phyloP scores from a whole-genome alignment of 2,797 vertebrate genomes.

The Hemibagrus guttatus region DNA sequence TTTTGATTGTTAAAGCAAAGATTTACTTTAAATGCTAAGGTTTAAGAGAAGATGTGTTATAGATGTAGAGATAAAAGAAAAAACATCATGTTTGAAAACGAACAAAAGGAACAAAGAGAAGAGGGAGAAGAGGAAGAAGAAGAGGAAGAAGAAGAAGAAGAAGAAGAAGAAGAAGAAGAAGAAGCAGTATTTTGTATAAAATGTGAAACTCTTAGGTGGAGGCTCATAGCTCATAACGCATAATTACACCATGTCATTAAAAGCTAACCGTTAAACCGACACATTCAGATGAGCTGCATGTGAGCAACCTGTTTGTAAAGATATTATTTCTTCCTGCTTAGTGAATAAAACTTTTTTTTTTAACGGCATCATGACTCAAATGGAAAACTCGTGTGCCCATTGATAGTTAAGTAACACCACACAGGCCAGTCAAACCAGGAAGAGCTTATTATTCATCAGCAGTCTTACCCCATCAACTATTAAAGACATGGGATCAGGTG shows the following conservation, averaged over 20 bases:
- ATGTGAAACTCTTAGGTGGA: not conserved
- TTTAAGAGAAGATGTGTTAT: not conserved
- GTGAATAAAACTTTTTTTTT: not conserved
- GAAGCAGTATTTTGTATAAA: not conserved
- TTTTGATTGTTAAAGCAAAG: not conserved
- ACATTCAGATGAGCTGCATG: not conserved
- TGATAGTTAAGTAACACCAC: not conserved
- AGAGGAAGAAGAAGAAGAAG: not conserved
- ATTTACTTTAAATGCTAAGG: no score
- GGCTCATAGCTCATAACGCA: not conserved
- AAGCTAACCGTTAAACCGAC: not conserved
- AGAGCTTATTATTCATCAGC: not conserved
- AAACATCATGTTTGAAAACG: not conserved
- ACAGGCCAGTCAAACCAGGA: constrained; percentile 3
- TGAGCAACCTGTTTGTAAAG: not conserved
- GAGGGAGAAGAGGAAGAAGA: not conserved
- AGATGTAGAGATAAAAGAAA: not conserved
- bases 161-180: not conserved
- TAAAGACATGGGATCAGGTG: not conserved
- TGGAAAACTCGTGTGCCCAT: no score
- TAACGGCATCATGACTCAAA: not conserved
- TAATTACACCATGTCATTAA: not conserved
- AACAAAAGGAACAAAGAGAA: not conserved
- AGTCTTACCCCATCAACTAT: not conserved
- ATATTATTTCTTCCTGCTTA: not conserved